These are phyloP conservation scores for Cricetomys ansorgei DNA, from an alignment of 2,113 vertebrate species.

Conservation along the genomic window DNA sequence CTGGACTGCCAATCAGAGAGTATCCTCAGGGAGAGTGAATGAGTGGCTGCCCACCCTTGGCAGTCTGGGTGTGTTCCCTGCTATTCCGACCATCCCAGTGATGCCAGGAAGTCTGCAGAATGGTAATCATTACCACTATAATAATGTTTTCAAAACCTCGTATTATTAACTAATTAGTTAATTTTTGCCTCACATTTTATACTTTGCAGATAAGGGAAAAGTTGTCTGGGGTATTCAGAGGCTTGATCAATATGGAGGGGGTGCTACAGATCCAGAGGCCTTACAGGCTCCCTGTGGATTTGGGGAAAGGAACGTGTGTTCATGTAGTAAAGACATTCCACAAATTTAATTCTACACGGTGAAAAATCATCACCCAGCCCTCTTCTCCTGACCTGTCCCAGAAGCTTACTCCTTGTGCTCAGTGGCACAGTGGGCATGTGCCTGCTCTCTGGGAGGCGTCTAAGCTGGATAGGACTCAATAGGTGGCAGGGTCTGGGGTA, in stretches of 20 bases:
- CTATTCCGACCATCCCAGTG: not conserved
- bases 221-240: not conserved
- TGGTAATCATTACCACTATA: not conserved
- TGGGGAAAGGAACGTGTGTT: too few relatives aligned
- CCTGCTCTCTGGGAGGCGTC: not conserved
- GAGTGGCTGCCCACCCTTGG: not conserved
- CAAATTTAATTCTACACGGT: not conserved
- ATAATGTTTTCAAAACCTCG: slow-evolving; percentile 16
- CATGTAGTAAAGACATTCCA: not conserved
- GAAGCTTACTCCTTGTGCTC: not conserved
- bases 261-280: too few relatives aligned
- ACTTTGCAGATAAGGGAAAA: not conserved
- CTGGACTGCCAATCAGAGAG: slow-evolving; percentile 18
- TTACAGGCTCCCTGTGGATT: not conserved
- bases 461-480: not conserved
- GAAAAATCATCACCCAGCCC: not conserved
- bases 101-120: not conserved
- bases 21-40: not conserved
- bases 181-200: not conserved
- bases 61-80: not conserved
- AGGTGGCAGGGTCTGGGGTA: not conserved
- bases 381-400: not conserved
- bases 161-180: not conserved
- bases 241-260: not conserved
- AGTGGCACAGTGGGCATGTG: not conserved